Conservation (phyloP, 2,888 invertebrate species). For the Macrophya annulata region DNA sequence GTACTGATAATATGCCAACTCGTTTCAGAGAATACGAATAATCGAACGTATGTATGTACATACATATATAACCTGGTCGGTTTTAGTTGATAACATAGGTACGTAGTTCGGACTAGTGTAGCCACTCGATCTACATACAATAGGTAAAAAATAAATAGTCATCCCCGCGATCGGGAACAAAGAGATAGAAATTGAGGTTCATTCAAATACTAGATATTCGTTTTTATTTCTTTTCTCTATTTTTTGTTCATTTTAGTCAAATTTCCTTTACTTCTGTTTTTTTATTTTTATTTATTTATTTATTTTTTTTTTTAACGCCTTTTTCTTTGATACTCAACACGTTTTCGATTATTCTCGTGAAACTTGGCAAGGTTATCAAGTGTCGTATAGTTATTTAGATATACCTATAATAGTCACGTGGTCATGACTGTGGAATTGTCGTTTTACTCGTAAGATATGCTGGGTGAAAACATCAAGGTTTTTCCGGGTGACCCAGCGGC, state of each 20-base stretch:
- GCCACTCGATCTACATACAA: not conserved
- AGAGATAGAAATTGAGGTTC: not conserved
- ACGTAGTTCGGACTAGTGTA: not conserved
- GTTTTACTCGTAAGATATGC: not conserved
- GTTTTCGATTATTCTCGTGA: not conserved
- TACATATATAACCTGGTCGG: not conserved
- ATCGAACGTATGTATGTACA: not conserved
- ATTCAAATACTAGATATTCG: not conserved
- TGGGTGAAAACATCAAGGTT: constrained; percentile 26
- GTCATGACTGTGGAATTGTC: constrained; percentile 16
- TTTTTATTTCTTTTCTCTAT: not conserved
- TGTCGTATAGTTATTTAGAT: not conserved
- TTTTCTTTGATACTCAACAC: not conserved
- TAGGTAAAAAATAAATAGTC: not conserved
- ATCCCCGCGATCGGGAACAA: not conserved
- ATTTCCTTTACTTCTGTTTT: too few species aligned
- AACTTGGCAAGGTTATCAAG: constrained; percentile 4
- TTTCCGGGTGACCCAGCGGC: constrained; percentile 30
- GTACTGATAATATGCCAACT: not conserved
- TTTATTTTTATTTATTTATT: too few species aligned
- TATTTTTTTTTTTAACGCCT: not conserved
- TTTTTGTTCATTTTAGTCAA: not conserved
- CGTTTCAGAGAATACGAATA: not conserved
- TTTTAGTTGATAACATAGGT: constrained; percentile 3
- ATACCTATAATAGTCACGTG: not conserved